Base-by-base conservation (phyloP, 2,113 vertebrate species). In the Pterocles gutturalis region DNA sequence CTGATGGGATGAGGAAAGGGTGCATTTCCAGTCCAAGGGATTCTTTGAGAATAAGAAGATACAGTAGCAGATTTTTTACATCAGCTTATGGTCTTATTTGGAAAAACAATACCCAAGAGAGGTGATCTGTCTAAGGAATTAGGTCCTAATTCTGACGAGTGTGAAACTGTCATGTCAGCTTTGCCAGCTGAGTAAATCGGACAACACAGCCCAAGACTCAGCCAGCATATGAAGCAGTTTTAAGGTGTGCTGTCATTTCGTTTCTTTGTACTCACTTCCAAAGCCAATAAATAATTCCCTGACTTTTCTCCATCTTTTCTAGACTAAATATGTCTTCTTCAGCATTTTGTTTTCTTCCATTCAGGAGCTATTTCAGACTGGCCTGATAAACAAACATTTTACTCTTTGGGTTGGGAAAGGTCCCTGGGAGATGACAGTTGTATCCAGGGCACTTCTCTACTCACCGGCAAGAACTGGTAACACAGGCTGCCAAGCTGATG, bases 151-250 rank as follows among this genome's bases (percentile, higher is more conserved):
- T 86, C 94, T 93, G 83, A 90, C 19, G 46, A 89, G 21, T 83
- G n/a, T 92, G 88, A 80, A 92, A 69, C 83, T 96, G 90, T 96
- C 88, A 79, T 26, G 83, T 96, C 79, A 93, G 54, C 62, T 97
- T 92, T 95, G 86, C 75, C 76, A 95, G 71, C 6, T 92, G 94
- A 96, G 41, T 76, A 92, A 85, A 90, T 80, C 3, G 5, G 84
- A 49, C 53, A 88, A 36, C 49, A 28, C 34, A 76, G 58, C 71
- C 54, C 15, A 54, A 78, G 58, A 58, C 36, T 80, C 49, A 77
- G 49, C 7, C 66, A 85, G 46, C 17, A 49, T 21, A 77, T n/a
- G 36, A 83, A 80, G 11, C 8, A 17, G 17, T 83, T 92, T 94
- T 49, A 83, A 90, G 36, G 76, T 70, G 51, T 66, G 54, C 51